Conservation (phyloP, 2,113 vertebrate species). For the Helogale parvula region DNA sequence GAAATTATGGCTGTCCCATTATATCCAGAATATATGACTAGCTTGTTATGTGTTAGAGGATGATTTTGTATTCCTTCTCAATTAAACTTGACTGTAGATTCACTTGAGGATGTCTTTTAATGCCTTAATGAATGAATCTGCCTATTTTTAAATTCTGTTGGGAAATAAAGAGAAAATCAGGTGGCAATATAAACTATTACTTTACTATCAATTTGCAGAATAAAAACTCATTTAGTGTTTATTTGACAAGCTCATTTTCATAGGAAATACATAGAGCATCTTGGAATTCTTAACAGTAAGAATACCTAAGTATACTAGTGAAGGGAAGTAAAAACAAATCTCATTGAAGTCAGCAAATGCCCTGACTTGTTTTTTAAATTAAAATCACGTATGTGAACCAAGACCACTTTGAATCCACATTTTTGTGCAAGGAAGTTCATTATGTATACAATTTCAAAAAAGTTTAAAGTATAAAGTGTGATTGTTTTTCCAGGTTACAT, state of each 20-base stretch:
- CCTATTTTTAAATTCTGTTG: neutral
- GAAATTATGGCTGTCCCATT: neutral
- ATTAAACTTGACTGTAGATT: neutral
- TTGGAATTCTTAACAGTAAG: constrained; percentile 54
- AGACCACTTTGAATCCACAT: constrained; percentile 21
- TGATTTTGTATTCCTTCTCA: neutral
- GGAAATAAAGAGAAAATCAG: constrained; percentile 41
- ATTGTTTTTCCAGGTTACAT: neutral
- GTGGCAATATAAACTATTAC: neutral
- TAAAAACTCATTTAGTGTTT: neutral
- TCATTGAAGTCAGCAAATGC: neutral
- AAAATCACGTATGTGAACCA: neutral
- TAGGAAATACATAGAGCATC: constrained; percentile 49
- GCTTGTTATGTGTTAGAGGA: neutral
- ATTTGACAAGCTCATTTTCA: constrained; percentile 49
- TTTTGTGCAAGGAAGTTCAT: constrained; percentile 50
- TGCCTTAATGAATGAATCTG: neutral
- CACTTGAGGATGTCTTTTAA: neutral
- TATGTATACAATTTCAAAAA: neutral
- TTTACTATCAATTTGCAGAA: neutral
- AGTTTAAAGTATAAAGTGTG: neutral
- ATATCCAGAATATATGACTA: neutral
- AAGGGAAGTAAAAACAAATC: constrained; percentile 73
- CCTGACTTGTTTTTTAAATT: constrained; percentile 2
- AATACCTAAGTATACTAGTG: constrained; percentile 22